A percentile compares a stretch with the other conserved stretches of the same genome.
phyloP scores from a whole-genome alignment of 2,888 invertebrate species.

The Lasioglossum figueresi region DNA sequence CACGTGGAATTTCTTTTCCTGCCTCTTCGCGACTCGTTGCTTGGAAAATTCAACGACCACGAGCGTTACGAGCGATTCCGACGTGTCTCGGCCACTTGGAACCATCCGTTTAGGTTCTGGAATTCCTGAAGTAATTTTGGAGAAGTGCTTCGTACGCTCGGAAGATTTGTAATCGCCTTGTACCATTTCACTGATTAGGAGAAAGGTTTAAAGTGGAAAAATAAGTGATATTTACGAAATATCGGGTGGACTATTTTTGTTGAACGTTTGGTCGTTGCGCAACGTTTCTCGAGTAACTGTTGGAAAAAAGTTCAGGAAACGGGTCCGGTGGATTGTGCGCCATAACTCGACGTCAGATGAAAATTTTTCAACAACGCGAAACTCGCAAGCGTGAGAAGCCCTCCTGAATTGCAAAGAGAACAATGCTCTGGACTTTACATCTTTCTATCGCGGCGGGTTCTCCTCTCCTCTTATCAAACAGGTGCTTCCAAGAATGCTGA shows the following conservation, averaged over 20 bases:
- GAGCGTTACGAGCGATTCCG: neutral
- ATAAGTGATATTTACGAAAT: neutral
- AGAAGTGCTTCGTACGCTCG: neutral
- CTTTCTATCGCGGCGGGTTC: neutral
- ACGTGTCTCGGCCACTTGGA: neutral
- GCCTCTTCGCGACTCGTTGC: too few relatives aligned
- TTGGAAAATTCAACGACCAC: slow-evolving; percentile 1
- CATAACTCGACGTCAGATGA: neutral
- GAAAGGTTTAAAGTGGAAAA: neutral
- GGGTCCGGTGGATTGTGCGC: neutral
- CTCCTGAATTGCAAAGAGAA: neutral
- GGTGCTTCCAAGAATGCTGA: slow-evolving; percentile 4
- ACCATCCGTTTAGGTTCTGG: neutral
- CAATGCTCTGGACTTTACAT: neutral
- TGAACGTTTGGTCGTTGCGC: neutral
- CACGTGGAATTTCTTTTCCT: neutral
- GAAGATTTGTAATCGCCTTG: neutral
- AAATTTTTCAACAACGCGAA: neutral
- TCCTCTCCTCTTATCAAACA: neutral
- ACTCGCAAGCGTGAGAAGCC: neutral
- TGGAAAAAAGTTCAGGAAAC: neutral
- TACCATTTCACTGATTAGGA: neutral
- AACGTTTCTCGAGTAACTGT: neutral
- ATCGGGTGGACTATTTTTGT: neutral
- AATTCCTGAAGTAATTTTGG: neutral